Percentiles rank a stretch among this genome's conserved stretches.
Evolutionary conservation across 2,797 vertebrate genomes (phyloP).

Genomic region (Aphelocoma californica): DNA sequence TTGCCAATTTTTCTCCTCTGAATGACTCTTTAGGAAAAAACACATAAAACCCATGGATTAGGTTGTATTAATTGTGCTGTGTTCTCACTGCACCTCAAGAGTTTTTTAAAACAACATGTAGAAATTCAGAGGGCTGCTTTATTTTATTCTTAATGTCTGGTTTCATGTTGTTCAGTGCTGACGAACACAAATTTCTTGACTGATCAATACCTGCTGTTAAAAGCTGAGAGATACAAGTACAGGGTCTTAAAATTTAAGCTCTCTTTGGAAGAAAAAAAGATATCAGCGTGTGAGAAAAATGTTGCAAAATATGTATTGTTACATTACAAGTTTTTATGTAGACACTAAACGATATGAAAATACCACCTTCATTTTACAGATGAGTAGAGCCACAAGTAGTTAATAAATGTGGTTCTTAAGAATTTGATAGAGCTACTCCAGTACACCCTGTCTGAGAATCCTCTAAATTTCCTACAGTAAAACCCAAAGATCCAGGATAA

Average conservation of each 20-base stretch:
- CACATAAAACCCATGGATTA: background rate
- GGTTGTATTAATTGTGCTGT: background rate
- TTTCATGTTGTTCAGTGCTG: background rate
- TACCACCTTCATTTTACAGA: background rate
- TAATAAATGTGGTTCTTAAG: background rate
- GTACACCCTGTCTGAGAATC: background rate
- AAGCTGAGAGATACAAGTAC: background rate
- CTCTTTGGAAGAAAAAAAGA: background rate
- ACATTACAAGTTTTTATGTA: background rate
- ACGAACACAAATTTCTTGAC: background rate
- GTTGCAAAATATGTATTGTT: background rate
- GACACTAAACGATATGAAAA: background rate
- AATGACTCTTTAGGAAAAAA: background rate
- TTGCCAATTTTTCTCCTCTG: background rate
- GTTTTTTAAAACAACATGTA: background rate
- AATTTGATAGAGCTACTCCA: background rate
- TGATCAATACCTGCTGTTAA: background rate
- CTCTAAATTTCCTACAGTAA: background rate
- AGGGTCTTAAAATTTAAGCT: background rate
- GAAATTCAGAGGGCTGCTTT: background rate
- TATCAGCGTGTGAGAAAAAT: background rate
- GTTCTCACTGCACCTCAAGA: background rate
- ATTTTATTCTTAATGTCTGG: background rate
- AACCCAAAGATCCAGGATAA: background rate
- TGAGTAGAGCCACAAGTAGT: background rate